Evolutionary conservation across 2,113 vertebrate species (phyloP).

Genomic region (Onychostoma macrolepis): DNA sequence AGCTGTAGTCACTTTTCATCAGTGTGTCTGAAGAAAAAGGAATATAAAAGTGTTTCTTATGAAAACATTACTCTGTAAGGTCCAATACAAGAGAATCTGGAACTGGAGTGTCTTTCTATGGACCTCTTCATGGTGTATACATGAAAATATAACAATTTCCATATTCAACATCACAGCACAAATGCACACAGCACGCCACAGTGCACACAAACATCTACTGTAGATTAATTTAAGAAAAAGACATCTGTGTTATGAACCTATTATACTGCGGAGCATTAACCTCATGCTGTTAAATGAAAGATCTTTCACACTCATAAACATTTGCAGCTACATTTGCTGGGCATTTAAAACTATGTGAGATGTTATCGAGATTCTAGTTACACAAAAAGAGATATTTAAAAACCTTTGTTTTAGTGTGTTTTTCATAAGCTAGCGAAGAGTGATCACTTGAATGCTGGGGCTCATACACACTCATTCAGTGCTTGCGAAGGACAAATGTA

Average conservation of each 20-base stretch:
- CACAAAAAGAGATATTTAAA: slow-evolving; percentile 13
- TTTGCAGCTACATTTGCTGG: slow-evolving; percentile 18
- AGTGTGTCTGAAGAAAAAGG: not conserved
- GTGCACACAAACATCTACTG: slow-evolving; percentile 31
- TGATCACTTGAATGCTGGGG: not conserved
- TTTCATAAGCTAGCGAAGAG: slow-evolving; percentile 7
- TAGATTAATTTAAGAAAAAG: slow-evolving; percentile 36
- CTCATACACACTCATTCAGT: not conserved
- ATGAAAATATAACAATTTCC: not conserved
- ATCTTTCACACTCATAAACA: slow-evolving; percentile 6
- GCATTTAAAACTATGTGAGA: slow-evolving; percentile 10
- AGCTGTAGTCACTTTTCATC: not conserved
- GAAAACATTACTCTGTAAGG: slow-evolving; percentile 32
- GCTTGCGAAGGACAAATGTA: not conserved
- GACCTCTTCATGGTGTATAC: not conserved
- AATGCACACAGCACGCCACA: slow-evolving; percentile 1
- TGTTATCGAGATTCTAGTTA: slow-evolving; percentile 18
- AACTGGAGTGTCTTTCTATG: not conserved
- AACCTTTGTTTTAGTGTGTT: not conserved
- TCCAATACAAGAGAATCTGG: not conserved
- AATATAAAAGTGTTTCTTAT: slow-evolving; percentile 9
- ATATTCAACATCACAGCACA: not conserved
- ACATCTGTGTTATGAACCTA: slow-evolving; percentile 43
- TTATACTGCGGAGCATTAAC: slow-evolving; percentile 30
- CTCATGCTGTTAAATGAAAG: slow-evolving; percentile 37